A percentile compares a stretch with the other conserved stretches of the same genome.
These are phyloP conservation scores for Diarsia brunnea DNA, from an alignment of 2,888 invertebrate genomes.

Conservation along the genomic window DNA sequence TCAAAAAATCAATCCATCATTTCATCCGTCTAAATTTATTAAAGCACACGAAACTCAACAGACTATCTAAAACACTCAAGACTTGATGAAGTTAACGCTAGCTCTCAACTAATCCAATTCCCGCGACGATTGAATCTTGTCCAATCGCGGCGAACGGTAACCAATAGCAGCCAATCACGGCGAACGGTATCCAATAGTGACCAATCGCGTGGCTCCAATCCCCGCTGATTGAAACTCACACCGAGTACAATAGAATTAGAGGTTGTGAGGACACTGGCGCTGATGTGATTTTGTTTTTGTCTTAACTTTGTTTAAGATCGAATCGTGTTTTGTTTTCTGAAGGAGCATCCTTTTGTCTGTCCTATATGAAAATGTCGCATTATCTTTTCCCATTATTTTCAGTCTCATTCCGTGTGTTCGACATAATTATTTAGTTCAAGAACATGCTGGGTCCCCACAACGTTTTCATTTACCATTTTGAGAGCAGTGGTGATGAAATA, in stretches of 20 bases:
- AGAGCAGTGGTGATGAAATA: neutral
- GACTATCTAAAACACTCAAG: constrained; percentile 27
- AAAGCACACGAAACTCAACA: constrained; percentile 5
- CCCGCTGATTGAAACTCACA: constrained; percentile 58
- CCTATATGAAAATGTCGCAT: neutral
- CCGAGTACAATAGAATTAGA: constrained; percentile 48
- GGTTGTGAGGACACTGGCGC: constrained; percentile 6
- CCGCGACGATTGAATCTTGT: constrained; percentile 48
- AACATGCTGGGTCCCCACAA: neutral
- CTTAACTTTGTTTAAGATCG: constrained; percentile 5
- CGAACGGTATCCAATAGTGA: constrained; percentile 31
- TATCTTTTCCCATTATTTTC: neutral
- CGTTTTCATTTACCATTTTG: neutral
- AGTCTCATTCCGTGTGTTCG: neutral
- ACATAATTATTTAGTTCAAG: neutral
- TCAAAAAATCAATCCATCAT: neutral
- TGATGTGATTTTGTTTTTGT: constrained; percentile 28
- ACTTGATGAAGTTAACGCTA: constrained; percentile 35
- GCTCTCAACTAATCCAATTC: constrained; percentile 56
- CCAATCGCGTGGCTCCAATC: constrained; percentile 56
- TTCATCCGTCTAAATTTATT: neutral
- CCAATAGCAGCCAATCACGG: constrained; percentile 45
- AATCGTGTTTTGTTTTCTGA: neutral
- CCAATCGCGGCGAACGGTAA: constrained; percentile 42
- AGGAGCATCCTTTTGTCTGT: neutral